Evolutionary conservation across 2,797 vertebrate species (phyloP).

Genomic region (Pseudocheirus occidentalis): DNA sequence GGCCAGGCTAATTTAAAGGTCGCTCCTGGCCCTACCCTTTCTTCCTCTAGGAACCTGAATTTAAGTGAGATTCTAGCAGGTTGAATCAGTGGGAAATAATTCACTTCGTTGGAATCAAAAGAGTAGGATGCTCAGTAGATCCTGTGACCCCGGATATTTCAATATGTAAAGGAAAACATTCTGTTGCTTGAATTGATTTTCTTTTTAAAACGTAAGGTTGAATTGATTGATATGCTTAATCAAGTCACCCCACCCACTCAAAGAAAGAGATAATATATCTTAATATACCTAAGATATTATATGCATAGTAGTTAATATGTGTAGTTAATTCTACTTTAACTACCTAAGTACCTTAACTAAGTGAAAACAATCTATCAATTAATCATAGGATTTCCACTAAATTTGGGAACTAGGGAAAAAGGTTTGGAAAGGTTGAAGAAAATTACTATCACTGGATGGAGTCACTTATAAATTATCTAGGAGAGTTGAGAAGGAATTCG

Average conservation of each 20-base stretch:
- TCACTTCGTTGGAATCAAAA: neutral
- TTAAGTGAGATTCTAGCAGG: neutral
- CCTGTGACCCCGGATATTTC: neutral
- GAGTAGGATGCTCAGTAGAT: neutral
- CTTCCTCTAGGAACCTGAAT: neutral
- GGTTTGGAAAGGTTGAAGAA: neutral
- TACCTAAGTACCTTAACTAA: neutral
- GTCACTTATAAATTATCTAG: neutral
- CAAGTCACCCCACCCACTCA: too few relatives aligned
- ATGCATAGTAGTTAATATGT: neutral
- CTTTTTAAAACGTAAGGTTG: neutral
- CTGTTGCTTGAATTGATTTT: neutral
- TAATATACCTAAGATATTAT: neutral
- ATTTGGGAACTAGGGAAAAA: neutral
- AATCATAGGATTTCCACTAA: neutral
- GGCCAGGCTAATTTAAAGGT: neutral
- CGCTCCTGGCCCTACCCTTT: neutral
- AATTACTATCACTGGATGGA: neutral
- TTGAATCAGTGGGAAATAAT: neutral
- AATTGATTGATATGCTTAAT: neutral
- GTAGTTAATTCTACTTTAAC: neutral
- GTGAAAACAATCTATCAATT: neutral
- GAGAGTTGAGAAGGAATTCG: neutral
- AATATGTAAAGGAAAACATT: neutral
- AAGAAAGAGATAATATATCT: neutral